phyloP scores from a whole-genome alignment of 2,113 vertebrate species.

The Pygoscelis adeliae region DNA sequence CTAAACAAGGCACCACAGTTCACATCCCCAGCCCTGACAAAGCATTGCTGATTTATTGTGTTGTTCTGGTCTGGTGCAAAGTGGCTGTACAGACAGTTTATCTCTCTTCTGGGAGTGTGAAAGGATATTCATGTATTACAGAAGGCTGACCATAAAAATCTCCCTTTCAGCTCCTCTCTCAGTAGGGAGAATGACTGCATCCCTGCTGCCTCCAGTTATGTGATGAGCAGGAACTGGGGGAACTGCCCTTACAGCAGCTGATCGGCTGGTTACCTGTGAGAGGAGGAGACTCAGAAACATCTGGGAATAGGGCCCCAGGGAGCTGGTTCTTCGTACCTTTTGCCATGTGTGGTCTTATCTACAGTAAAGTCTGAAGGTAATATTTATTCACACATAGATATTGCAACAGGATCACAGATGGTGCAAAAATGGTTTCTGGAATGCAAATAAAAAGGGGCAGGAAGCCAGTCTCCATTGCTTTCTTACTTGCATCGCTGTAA shows the following conservation, averaged over 20 bases:
- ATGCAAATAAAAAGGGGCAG: not conserved
- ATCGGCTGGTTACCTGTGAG: not conserved
- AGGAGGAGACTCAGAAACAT: not conserved
- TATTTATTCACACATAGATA: not conserved
- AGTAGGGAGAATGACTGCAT: not conserved
- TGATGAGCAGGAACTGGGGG: not conserved
- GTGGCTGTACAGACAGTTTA: not conserved
- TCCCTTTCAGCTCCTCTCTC: not conserved
- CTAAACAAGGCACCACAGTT: not conserved
- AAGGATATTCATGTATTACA: not conserved
- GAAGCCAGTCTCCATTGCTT: not conserved
- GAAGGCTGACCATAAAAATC: not conserved
- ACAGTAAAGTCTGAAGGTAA: not conserved
- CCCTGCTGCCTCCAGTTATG: not conserved
- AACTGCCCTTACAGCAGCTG: not conserved
- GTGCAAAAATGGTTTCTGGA: not conserved
- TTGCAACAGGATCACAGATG: not conserved
- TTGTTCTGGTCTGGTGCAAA: not conserved
- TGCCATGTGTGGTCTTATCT: constrained; percentile 10
- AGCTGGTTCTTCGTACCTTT: not conserved
- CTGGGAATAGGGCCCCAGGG: not conserved
- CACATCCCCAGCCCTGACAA: not conserved
- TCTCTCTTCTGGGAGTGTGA: not conserved
- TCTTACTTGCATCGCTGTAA: not conserved
- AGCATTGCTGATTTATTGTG: not conserved